These are phyloP conservation scores for Tetragnatha versicolor DNA, from an alignment of 1,140 invertebrate species.

Conservation along the genomic window DNA sequence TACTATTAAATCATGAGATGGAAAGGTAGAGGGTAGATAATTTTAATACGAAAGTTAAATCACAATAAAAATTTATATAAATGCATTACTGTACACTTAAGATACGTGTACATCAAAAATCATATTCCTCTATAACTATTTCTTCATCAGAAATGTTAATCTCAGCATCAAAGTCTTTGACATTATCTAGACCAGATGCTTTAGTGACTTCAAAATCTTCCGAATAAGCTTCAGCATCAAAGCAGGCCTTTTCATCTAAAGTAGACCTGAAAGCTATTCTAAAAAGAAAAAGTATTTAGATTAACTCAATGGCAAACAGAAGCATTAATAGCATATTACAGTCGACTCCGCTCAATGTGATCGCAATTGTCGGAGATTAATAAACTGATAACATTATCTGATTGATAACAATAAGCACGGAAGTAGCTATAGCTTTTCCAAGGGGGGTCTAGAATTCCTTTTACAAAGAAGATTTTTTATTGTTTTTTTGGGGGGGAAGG, in stretches of 20 bases:
- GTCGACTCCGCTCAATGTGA: neutral
- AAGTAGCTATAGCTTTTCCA: neutral
- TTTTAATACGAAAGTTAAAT: too few species aligned
- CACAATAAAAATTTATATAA: too few species aligned
- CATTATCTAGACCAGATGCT: neutral
- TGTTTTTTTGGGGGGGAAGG: too few species aligned
- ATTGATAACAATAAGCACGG: neutral
- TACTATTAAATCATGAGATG: too few species aligned
- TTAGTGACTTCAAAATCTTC: neutral
- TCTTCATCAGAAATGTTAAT: slow-evolving; percentile 30
- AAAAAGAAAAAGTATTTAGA: neutral
- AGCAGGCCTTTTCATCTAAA: slow-evolving; percentile 17
- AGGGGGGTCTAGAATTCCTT: neutral
- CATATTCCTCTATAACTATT: slow-evolving; percentile 29
- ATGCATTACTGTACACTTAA: too few species aligned
- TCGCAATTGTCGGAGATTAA: neutral
- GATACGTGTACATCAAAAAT: slow-evolving; percentile 5
- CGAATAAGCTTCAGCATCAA: neutral
- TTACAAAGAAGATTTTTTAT: too few species aligned
- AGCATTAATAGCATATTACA: neutral
- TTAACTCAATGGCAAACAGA: neutral
- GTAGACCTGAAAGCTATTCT: neutral
- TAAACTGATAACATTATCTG: neutral
- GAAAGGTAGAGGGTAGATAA: too few species aligned
- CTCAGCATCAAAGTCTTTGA: slow-evolving; percentile 5